Base-by-base conservation (phyloP, 2,797 vertebrate genomes). In the Poliocrania exsul region DNA sequence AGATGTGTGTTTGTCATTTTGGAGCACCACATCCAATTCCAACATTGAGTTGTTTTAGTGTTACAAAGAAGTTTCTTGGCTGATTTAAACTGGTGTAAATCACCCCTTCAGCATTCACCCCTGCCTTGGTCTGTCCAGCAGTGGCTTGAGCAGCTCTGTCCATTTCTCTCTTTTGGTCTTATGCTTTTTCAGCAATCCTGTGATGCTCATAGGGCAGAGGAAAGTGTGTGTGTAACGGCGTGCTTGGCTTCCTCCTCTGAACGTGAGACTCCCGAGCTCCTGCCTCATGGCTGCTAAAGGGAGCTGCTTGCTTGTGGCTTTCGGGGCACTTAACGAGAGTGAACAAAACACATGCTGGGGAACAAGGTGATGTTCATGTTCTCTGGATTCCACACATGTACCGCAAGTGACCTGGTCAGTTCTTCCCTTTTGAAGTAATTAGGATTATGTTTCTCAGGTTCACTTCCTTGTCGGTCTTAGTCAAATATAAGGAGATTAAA, bases 181-280 rank as follows among this genome's bases (percentile, higher is more conserved):
- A n/a, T 23, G 53, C 35, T 60, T 66, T 60, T 66, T 25, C n/a
- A 71, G 71, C 54, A 54, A 33, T 54, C 11, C 40, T 11, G 6
- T 31, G 31, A n/a, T 66, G 6, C 9, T 29, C 28, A 5, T 14
- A 33, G 12, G 33, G 11, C 38, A 65, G 33, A 15, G 26, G 16
- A 18, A 83, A 16, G 3, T 21, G 31, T 38, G 54, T 31, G 42
- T 31, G 12, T 14, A 44, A 6, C 17, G 6, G 42, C 33, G 58
- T 14, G 6, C 26, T n/a, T 80, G 25, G 6, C 6, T 66, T 31
- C 15, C 81, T 80, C 35, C 31, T 10, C 40, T n/a, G 13, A 73
- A 14, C 14, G 8, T 1, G 2, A 44, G 53, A 9, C 15, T 90
- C 8, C 47, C 0, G 0, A 51, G 40, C 24, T 0, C 1, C 37